Evolutionary conservation across 2,797 vertebrate genomes (phyloP), one percentile per base, ranked within the genome.

Genomic region (Helicolenus hilgendorfi): DNA sequence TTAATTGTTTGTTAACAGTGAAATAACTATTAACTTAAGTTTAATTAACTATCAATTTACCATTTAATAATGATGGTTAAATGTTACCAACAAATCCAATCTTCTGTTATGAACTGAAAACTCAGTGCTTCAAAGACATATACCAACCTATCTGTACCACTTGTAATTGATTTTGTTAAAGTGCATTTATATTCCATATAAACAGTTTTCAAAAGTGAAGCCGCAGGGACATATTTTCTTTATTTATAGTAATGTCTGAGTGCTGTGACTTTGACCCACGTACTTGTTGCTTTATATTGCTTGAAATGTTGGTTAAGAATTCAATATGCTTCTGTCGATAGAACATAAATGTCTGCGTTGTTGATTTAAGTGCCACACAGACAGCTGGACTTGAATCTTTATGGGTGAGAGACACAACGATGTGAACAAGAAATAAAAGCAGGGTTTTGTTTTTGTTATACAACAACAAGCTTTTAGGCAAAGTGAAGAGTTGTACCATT

Each of bases 281-380:
- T 18, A 36, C 20, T 11, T 73, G 27, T 68, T 71, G 59, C 45
- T 63, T 24, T 55, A 79, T 53, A 70, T 62, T 63, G 14, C 31
- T 67, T 79, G 24, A 15, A 79, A 41, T 79, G 53, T 65, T 55
- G 18, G 49, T 11, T 11, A 69, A 72, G 36, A 60, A 22, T 56
- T 55, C 22, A 72, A 15, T 79, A 56, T 73, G 68, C 27, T 53
- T 72, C 64, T 67, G 65, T 29, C 3, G 4, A 89, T 63, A 35
- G 14, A 11, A 55, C 31, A 69, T 27, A 63, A 26, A 79, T 38
- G 15, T 83, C 20, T 29, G 27, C 24, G 38, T 64, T 68, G 69
- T 56, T 53, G 27, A 72, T 63, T 59, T 62, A 45, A 68, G 55
- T 70, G 27, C 24, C 13, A 13, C 2, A 14, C 9, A 59, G 5